Evolutionary conservation across 64 coral and sea anemone genomes (phyloP), one percentile per base, ranked within the genome.

Genomic region (Stichodactyla helianthus): DNA sequence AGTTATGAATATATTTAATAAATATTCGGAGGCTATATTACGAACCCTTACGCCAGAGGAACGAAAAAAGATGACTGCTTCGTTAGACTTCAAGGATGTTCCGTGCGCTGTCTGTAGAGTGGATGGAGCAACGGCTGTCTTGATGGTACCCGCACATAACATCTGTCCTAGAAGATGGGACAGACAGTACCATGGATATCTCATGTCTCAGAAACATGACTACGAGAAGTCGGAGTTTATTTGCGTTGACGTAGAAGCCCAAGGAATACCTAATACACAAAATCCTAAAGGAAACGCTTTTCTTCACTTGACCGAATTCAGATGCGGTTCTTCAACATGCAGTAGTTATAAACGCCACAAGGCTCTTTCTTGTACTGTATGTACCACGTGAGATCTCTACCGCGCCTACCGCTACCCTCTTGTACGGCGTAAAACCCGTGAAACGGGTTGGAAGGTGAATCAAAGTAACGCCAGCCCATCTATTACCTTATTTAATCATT

Each of bases 91-190:
- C 31, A 84, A 62, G 13, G 83, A 84, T 23, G 83, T 84, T 31
- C 83, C 83, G 6, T 84, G 83, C 59, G 83, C 83, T 4, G 59
- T 84, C 2, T 84, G 83, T 62, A 22, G 35, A 54, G 59, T 84
- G 5, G 83, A 84, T 14, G 83, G 83, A 5, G 83, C 83, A 16
- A 84, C 83, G 27, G 2, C 83, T 5, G 31, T 20, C 8, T 25
- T 87, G 10, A 87, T 87, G 86, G 78, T 87, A 44, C 86, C 86
- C 15, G 86, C 86, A 19, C 52, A 55, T 19, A 87, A 87, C 20
- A n/a, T 53, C 20, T 87, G 86, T 51, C 86, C 86, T 12, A 10
- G 26, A 5, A 55, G 50, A 25, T 87, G 67, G 67, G 50, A 53
- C 51, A 10, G 60, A 65, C 64, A 87, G 70, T 87, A 87, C 71